A percentile compares a stretch with the other conserved stretches of the same genome.
phyloP scores from a whole-genome alignment of 2,113 vertebrate genomes.

The Psephotus haematonotus region DNA sequence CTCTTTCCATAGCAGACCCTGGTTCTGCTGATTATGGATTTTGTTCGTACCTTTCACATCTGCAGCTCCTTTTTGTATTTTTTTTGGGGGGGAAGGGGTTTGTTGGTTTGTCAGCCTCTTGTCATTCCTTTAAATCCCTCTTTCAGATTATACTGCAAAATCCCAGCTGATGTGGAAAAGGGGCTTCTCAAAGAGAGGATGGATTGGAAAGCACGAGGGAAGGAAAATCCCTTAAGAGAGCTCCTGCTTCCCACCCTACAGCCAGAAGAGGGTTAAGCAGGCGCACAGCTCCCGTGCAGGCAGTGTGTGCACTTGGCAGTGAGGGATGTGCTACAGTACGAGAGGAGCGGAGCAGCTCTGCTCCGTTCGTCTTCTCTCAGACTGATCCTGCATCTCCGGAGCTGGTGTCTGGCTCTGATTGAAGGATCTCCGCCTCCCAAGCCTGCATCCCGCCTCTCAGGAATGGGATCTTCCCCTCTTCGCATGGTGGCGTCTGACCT shows the following conservation, averaged over 20 bases:
- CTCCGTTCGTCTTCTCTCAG: neutral
- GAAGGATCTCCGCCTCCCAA: neutral
- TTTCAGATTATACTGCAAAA: neutral
- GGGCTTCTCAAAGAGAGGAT: neutral
- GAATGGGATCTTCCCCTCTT: neutral
- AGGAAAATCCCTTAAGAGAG: neutral
- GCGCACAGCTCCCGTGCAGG: neutral
- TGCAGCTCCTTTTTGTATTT: neutral
- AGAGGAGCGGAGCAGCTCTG: neutral
- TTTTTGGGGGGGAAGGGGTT: accelerated
- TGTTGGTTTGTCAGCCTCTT: neutral
- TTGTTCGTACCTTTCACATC: neutral
- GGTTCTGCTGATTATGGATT: neutral
- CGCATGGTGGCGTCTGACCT: neutral
- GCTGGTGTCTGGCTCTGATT: neutral
- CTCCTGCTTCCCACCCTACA: neutral
- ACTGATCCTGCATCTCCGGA: neutral
- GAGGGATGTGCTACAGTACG: neutral
- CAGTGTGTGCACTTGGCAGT: neutral
- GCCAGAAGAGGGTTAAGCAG: constrained; percentile 48
- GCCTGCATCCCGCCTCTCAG: neutral
- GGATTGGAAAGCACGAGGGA: neutral
- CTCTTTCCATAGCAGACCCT: neutral
- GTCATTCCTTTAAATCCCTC: neutral
- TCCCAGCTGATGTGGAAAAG: neutral